Percentiles rank a stretch among this genome's conserved stretches.
These are phyloP conservation scores for Acomys russatus DNA, from an alignment of 2,797 vertebrate genomes.

Conservation along the genomic window DNA sequence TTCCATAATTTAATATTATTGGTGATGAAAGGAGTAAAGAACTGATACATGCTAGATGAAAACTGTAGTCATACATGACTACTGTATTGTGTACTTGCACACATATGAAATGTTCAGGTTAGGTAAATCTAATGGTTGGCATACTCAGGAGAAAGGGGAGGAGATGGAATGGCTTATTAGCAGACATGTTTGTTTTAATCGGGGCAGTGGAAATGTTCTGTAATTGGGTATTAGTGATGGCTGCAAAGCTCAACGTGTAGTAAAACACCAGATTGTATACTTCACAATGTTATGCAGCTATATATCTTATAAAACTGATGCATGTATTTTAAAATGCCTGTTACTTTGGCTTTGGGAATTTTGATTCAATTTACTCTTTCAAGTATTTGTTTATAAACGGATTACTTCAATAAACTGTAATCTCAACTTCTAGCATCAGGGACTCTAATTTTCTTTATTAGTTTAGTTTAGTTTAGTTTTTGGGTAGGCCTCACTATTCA, in stretches of 20 bases:
- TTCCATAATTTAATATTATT: conserved; percentile 21
- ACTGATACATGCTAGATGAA: neutral
- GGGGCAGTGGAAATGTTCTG: conserved; percentile 22
- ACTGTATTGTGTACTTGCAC: neutral
- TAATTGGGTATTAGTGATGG: conserved; percentile 15
- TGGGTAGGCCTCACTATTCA: neutral
- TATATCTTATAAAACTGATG: conserved; percentile 44
- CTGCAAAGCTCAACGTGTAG: neutral
- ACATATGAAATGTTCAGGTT: conserved; percentile 41
- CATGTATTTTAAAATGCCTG: neutral
- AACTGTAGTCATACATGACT: neutral
- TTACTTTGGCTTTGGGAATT: conserved; percentile 54
- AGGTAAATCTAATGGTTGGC: neutral
- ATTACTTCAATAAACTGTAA: conserved; percentile 81
- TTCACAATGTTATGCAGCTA: conserved; percentile 30
- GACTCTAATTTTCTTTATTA: neutral
- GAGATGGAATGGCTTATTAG: neutral
- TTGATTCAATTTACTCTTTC: conserved; percentile 75
- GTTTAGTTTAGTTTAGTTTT: neutral
- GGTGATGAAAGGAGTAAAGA: neutral
- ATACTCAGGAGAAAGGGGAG: neutral
- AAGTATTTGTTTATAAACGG: conserved; percentile 78
- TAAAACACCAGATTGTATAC: neutral
- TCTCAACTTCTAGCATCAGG: neutral
- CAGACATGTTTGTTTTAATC: neutral